These are phyloP conservation scores for Takifugu flavidus DNA, from an alignment of 2,113 vertebrate genomes.

Conservation along the genomic window DNA sequence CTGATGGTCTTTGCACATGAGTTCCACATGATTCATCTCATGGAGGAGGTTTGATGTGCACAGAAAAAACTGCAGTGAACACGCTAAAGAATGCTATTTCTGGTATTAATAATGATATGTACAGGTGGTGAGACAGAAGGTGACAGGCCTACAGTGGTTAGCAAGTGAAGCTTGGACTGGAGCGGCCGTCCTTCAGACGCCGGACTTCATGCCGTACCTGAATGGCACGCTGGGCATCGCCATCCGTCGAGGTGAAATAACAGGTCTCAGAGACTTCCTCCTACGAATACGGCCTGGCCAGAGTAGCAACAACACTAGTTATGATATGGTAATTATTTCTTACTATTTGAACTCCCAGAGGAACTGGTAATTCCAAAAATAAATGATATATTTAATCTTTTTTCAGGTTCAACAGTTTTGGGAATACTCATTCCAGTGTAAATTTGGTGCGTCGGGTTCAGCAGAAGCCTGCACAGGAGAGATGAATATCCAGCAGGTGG, in stretches of 20 bases:
- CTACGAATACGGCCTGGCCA: conserved; percentile 27
- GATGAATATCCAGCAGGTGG: too few species aligned
- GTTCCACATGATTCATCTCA: conserved; percentile 40
- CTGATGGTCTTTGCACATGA: conserved; percentile 31
- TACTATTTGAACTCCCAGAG: background rate
- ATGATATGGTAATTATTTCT: conserved; percentile 28
- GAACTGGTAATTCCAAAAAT: background rate
- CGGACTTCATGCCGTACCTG: conserved; percentile 44
- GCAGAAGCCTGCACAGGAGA: background rate
- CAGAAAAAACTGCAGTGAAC: too few species aligned
- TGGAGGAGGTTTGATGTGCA: conserved; percentile 36
- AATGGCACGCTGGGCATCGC: conserved; percentile 56
- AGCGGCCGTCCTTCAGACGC: conserved; percentile 38
- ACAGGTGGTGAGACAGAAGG: conserved; percentile 58
- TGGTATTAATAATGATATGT: background rate
- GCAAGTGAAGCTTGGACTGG: conserved; percentile 55
- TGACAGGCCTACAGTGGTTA: conserved; percentile 72
- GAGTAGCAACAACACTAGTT: conserved; percentile 13
- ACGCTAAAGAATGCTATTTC: too few species aligned
- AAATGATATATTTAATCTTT: background rate
- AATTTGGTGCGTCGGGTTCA: conserved; percentile 26
- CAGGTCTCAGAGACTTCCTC: conserved; percentile 42
- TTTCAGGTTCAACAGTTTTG: conserved; percentile 56
- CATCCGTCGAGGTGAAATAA: conserved; percentile 64
- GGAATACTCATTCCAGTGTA: conserved; percentile 60